These are phyloP conservation scores for Eumerus sabulonum DNA, from an alignment of 2,888 invertebrate genomes.

Conservation along the genomic window DNA sequence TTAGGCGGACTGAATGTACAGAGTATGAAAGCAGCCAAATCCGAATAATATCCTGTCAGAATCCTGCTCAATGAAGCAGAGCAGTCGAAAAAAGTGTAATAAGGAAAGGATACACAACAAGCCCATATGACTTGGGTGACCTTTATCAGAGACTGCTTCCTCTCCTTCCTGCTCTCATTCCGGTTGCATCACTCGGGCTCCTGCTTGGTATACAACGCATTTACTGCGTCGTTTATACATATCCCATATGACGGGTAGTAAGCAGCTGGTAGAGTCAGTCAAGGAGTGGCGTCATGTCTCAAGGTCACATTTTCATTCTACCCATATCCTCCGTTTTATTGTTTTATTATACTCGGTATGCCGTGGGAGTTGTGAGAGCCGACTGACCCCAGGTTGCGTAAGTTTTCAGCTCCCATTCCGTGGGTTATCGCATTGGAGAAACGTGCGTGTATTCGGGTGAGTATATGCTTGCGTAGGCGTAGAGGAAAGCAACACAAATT, in stretches of 20 bases:
- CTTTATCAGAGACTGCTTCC: too few species aligned
- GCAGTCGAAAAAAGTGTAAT: too few species aligned
- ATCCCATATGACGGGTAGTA: too few species aligned
- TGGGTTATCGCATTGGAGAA: too few species aligned
- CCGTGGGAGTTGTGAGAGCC: neutral
- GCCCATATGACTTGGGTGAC: too few species aligned
- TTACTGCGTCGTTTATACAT: constrained; percentile 15
- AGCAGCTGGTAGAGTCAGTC: too few species aligned
- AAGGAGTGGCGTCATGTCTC: constrained; percentile 31
- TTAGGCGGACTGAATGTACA: constrained; percentile 32
- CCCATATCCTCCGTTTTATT: neutral
- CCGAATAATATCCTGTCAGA: constrained; percentile 21
- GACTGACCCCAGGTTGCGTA: constrained; percentile 37
- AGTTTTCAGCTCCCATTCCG: constrained; percentile 16
- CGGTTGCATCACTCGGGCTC: too few species aligned
- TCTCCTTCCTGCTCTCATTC: too few species aligned
- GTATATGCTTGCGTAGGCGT: constrained; percentile 10
- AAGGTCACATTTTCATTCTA: constrained; percentile 20
- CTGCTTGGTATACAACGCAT: constrained; percentile 13
- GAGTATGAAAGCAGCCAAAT: neutral
- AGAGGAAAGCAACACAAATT: constrained; percentile 4
- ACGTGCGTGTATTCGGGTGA: too few species aligned
- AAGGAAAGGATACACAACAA: too few species aligned
- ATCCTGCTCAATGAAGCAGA: constrained; percentile 1
- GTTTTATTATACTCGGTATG: neutral